Evolutionary conservation across 1,140 invertebrate genomes (phyloP), one percentile per base, ranked within the genome.

Genomic region (Telenomus remus): DNA sequence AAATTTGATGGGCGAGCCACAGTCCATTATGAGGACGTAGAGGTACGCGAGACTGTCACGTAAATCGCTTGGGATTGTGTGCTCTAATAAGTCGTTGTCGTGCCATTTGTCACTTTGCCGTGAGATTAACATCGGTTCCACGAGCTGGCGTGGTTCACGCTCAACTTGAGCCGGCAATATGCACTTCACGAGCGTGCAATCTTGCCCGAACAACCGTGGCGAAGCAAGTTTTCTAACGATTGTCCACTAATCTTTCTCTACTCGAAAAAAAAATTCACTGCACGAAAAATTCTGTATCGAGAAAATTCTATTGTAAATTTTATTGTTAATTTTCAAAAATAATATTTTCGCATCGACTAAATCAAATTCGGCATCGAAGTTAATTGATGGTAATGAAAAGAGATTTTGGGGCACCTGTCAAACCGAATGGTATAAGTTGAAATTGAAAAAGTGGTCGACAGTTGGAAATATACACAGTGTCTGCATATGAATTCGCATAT

Each of bases 21-120:
- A 61, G 57, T 66, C 63, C 48, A 71, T 77, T 71, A 71, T 49
- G 63, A 61, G 48, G 68, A 68, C 59, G 15, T 19, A 43, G 0
- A 27, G 35, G 43, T 68, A 57, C 47, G 49, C 63, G 39, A 33
- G 59, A 35, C 61, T 55, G 68, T 68, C 68, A 72, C 61, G 60
- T 66, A 70, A 71, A 61, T 76, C 68, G 63, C 74, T 57, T 53
- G 63, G 61, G 68, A 64, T 63, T 64, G 68, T 63, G 37, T 72
- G 60, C 55, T 57, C 68, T 77, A 68, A 71, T 71, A 77, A 72
- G 68, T 77, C 63, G 75, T 72, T 66, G 66, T 71, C 69, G 47
- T 53, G 37, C 68, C 57, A 77, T 72, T 72, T 72, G 75, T 77
- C 75, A 77, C 63, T 77, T 68, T 49, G 44, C 75, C 34, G 57